Evolutionary conservation across 2,888 invertebrate species (phyloP), one percentile per base, ranked within the genome.

Genomic region (Hypsopygia costalis): DNA sequence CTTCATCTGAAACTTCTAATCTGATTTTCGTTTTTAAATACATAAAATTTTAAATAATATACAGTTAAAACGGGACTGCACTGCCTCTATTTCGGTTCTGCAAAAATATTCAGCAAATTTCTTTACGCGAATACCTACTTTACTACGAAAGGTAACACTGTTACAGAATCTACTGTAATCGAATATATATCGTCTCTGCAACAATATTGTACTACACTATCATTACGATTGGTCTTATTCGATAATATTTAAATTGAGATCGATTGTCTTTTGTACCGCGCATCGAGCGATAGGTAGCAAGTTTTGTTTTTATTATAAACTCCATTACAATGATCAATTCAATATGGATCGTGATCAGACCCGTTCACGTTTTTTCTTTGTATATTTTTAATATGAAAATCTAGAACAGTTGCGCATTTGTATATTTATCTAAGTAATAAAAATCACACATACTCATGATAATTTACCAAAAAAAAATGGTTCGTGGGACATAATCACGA

Each of bases 401-500:
- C 10, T 8, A 30, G n/a, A 11, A 30, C 3, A 10, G n/a, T n/a
- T n/a, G n/a, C n/a, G n/a, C 2, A 30, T 8, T 30, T 30, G 2
- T 11, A 8, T 30, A 3, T 6, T 9, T 10, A 30, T 10, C 9
- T n/a, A 10, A 11, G 4, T 4, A 16, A 16, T 16, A 16, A 16
- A n/a, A 16, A 4, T 16, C 16, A 4, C 16, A 16, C 4, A 16
- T 16, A 16, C 2, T 16, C n/a, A 16, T 3, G 16, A 16, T 16
- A 16, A 16, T 16, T 30, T 30, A 30, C n/a, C 1, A 30, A 30
- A 28, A 30, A 11, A 30, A 3, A 9, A 7, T 11, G 5, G 1
- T 9, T 30, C 6, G 1, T 11, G 3, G n/a, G 9, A 11, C n/a
- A 10, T 30, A 4, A 25, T 7, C 25, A 25, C 49, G 58, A 58